Evolutionary conservation across 2,888 invertebrate species (phyloP), one percentile per base, ranked within the genome.

Genomic region (Agrotis ipsilon): DNA sequence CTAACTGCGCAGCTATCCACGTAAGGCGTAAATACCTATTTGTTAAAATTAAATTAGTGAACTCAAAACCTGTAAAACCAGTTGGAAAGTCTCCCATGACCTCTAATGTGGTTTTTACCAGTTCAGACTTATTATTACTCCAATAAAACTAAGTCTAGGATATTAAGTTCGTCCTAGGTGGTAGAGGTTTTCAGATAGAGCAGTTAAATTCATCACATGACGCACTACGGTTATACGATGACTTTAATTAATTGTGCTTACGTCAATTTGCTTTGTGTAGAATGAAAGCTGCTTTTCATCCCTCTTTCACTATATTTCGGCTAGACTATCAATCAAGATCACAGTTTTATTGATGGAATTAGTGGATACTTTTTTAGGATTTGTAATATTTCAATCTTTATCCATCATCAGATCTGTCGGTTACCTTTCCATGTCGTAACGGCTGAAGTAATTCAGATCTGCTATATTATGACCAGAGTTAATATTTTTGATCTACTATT

Each of bases 11-110:
- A 43, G 24, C 27, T 43, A 32, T 9, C 6, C n/a, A n/a, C 21
- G n/a, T 49, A 45, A 11, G 24, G 13, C n/a, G n/a, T 49, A 43
- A 9, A 24, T n/a, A n/a, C n/a, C n/a, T 72, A 18, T 48, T 32
- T 43, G 43, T n/a, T 24, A 51, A 51, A 58, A 27, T 13, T 18
- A 13, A 52, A 69, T 19, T 14, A 45, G 14, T 18, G 9, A 46
- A 19, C 2, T 5, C 21, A 55, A 45, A 24, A 73, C 48, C 19
- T 45, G 59, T 48, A 5, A 52, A 73, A 61, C 57, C 5, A 62
- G 49, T 64, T 9, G 13, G 45, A 49, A 78, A 52, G 32, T 52
- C 18, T 39, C 24, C 1, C 21, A 24, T 21, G 65, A 81, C 81
- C 59, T 77, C 18, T 19, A 51, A 49, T 39, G 11, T 13, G 24